Percentiles rank a stretch among this genome's conserved stretches.
These are phyloP conservation scores for Antennarius maculatus DNA, from an alignment of 2,797 vertebrate species.

Conservation along the genomic window DNA sequence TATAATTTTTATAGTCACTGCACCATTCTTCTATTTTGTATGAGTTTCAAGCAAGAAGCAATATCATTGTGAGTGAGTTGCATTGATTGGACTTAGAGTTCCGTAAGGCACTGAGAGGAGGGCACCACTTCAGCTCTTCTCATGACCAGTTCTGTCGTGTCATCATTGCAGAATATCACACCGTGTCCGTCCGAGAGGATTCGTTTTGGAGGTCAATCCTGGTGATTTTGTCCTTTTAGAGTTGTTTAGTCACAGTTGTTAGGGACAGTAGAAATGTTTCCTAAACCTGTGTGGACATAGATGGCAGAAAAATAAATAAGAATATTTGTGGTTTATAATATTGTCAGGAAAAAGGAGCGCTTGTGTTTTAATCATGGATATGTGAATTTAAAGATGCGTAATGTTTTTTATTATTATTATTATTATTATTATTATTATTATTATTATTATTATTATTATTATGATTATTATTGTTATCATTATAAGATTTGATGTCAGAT, in stretches of 20 bases:
- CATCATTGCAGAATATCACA: conserved; percentile 89
- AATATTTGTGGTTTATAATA: conserved; percentile 14
- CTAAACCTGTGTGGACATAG: conserved; percentile 65
- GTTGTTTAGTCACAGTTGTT: conserved; percentile 78
- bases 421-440: no score
- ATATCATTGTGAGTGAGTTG: conserved; percentile 94
- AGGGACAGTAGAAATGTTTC: conserved; percentile 65
- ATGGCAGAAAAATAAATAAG: conserved; percentile 35
- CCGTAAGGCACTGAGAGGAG: conserved; percentile 99
- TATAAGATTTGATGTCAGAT: no score
- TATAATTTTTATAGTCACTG: conserved; percentile 33
- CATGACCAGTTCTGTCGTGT: conserved; percentile 93
- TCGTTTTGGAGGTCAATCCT: conserved; percentile 65
- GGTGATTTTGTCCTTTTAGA: conserved; percentile 65
- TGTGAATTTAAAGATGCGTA: not conserved
- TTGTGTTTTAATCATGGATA: conserved; percentile 1
- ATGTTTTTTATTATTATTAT: not conserved
- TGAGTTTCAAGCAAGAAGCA: conserved; percentile 92
- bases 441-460: no score
- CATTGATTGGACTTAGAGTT: conserved; percentile 97
- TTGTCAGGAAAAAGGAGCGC: not conserved
- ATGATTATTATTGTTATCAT: no score
- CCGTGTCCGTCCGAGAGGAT: conserved; percentile 83
- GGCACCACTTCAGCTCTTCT: conserved; percentile 87
- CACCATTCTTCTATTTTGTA: conserved; percentile 75